Base-by-base conservation (phyloP, 2,888 invertebrate genomes). In the Lochmaea capreae region DNA sequence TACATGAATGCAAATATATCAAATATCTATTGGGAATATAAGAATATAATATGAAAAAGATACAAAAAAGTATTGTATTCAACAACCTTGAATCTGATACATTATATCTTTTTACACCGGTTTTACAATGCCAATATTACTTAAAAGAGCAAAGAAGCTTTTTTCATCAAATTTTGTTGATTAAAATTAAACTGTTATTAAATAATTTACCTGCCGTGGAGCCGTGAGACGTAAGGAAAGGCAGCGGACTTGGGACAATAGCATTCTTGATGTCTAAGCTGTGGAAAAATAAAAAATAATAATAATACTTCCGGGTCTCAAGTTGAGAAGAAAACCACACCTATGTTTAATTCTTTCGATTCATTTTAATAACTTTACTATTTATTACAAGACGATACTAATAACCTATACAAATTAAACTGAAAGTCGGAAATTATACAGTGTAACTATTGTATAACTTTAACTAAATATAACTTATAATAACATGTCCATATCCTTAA, bases 121-220 rank as follows among this genome's bases (percentile, higher is more conserved):
- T 49, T 26, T 65, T 65, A 16, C 12, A 18, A 46, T 2, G 2
- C 11, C 26, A 8, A 42, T 10, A 49, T 11, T 49, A 16, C 3
- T 46, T n/a, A n/a, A n/a, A 3, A 49, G 10, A 46, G n/a, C n/a
- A 42, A 11, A 11, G n/a, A 46, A 16, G 12, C 11, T 46, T 42
- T 18, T 22, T 65, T 43, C 65, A 59, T 61, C 66, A 62, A 65
- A 12, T 43, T 52, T 12, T 18, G 5, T 57, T 57, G 3, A 18
- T 8, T 1, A 16, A 10, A 57, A 57, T 10, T 16, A 18, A 14
- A 57, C 10, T 16, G 54, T 16, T 18, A 57, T n/a, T 61, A 12
- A 57, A 72, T 1, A 65, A 72, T 76, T 77, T 75, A 81, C 81
- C 78, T 81, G 81, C 77, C 80, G 81, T 65, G 77, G 72, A 67